Base-by-base conservation (phyloP, 2,888 invertebrate genomes). In the Ectemnius lituratus region DNA sequence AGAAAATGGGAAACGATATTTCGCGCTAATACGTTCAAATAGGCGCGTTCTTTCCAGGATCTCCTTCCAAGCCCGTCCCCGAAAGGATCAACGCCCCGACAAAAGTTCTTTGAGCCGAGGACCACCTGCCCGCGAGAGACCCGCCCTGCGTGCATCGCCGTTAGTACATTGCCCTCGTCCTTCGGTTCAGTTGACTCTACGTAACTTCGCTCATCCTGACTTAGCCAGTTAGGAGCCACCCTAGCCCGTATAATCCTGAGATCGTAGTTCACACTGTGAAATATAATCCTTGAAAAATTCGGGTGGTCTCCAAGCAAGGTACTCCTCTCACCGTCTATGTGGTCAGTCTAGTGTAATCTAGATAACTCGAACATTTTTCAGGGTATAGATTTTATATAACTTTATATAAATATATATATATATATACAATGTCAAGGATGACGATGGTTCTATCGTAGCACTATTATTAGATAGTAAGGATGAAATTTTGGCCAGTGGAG, bases 61-160 rank as follows among this genome's bases (percentile, higher is more conserved):
- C 78, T 69, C 72, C 70, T 74, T 79, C 75, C 75, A 76, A 70
- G 79, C 73, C 70, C 75, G 76, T 73, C 75, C 77, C 67, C 75
- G 72, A 73, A 76, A 86, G 84, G 88, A 88, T 88, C 88, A 88
- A 88, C 86, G 88, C 86, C 88, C 88, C 85, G 86, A 84, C 85
- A 86, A 88, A 88, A 88, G 88, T 89, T 88, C 87, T 88, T 87
- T 87, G 87, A 87, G 88, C 88, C 84, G 84, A 81, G 85, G 90
- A 88, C 90, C 90, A 90, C 90, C 90, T 90, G 90, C 90, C 90
- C 89, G 85, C 84, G 85, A 83, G 79, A 81, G n/a, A 14, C 75
- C 81, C 80, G 77, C 82, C 79, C 80, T 78, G 79, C 75, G 76
- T 76, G 78, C 78, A 76, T 82, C 82, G 76, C 75, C 81, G 78